Conservation (phyloP, 1,140 invertebrate species). For the Euura saliciscinereae region DNA sequence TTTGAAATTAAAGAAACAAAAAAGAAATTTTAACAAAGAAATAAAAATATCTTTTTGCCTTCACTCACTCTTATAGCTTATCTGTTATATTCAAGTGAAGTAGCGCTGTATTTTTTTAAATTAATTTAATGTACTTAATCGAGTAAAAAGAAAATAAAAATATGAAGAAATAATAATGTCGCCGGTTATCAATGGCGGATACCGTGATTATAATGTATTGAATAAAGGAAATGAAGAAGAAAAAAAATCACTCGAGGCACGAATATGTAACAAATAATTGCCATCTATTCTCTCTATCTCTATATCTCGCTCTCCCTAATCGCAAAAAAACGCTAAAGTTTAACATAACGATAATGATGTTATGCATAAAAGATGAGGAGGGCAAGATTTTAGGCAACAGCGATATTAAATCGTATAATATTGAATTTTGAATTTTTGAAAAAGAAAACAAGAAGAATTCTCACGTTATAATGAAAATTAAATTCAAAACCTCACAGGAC, state of each 20-base stretch:
- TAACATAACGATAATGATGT: not conserved
- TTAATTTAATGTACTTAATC: conserved; percentile 50
- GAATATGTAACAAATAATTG: no score
- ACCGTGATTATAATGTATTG: not conserved
- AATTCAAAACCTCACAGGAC: conserved; percentile 52
- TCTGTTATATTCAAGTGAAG: conserved; percentile 35
- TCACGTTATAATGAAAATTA: conserved; percentile 30
- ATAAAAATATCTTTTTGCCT: conserved; percentile 20
- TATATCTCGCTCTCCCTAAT: no score
- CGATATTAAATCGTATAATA: not conserved
- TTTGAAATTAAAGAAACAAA: not conserved
- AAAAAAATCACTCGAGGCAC: no score
- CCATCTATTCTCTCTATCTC: no score
- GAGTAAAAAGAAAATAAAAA: not conserved
- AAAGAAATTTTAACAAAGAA: not conserved
- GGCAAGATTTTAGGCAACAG: not conserved
- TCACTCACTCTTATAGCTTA: conserved; percentile 24
- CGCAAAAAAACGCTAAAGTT: no score
- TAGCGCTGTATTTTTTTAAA: conserved; percentile 49
- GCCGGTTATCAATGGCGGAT: not conserved
- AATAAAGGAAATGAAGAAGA: no score
- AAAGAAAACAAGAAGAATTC: conserved; percentile 26
- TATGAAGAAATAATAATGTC: no score
- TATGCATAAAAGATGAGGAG: not conserved
- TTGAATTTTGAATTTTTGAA: not conserved